Percentiles rank a stretch among this genome's conserved stretches.
Evolutionary conservation across 2,797 vertebrate species (phyloP).

Genomic region (Stomatorhinus walkeri): DNA sequence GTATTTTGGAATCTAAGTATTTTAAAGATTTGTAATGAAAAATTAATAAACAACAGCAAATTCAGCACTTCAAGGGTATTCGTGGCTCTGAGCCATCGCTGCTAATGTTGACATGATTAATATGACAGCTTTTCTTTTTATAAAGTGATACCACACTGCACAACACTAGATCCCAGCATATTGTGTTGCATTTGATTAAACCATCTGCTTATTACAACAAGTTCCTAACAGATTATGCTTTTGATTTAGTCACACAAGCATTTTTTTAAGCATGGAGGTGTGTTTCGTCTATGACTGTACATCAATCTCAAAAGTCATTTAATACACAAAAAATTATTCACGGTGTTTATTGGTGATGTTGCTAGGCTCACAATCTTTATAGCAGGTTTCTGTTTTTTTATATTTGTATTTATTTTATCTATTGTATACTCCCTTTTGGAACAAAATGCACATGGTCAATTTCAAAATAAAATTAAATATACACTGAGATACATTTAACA

Average conservation of each 20-base stretch:
- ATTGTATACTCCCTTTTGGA: not conserved
- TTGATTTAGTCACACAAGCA: not conserved
- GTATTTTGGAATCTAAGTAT: not conserved
- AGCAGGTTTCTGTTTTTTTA: not conserved
- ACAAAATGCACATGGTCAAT: not conserved
- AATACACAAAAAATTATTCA: not conserved
- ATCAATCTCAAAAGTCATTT: not conserved
- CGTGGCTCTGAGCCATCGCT: slow-evolving; percentile 49
- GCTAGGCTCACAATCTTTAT: not conserved
- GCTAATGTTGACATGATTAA: slow-evolving; percentile 24
- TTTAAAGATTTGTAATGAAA: not conserved
- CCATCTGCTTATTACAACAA: slow-evolving; percentile 13
- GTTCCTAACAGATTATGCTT: not conserved
- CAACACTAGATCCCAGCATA: not conserved
- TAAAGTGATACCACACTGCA: not conserved
- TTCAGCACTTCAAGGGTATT: slow-evolving; percentile 51
- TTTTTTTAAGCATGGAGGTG: not conserved
- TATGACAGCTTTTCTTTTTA: slow-evolving; percentile 55
- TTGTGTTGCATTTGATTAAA: slow-evolving; percentile 9
- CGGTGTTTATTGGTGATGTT: not conserved
- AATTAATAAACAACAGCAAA: not conserved
- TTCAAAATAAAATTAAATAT: not conserved
- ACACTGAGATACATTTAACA: not conserved
- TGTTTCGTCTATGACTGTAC: not conserved
- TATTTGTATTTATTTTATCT: not conserved